phyloP scores from a whole-genome alignment of 2,113 vertebrate genomes.

The Limanda limanda region DNA sequence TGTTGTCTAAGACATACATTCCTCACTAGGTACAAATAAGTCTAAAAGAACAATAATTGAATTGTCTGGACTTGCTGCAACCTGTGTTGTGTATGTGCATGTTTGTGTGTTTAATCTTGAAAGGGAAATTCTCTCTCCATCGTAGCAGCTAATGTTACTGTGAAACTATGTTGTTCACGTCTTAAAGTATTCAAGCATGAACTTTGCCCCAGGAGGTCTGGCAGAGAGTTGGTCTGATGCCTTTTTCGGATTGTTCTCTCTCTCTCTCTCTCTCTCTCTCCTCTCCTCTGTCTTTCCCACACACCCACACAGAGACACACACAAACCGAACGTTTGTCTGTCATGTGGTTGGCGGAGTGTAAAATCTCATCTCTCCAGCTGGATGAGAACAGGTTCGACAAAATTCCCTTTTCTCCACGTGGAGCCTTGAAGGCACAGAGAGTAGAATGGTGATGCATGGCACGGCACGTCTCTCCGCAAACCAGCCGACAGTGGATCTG shows the following conservation, averaged over 20 bases:
- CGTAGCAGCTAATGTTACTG: constrained; percentile 81
- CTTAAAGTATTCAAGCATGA: constrained; percentile 85
- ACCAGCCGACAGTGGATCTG: constrained; percentile 53
- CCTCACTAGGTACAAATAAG: constrained; percentile 44
- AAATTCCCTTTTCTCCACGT: constrained; percentile 73
- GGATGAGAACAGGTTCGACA: constrained; percentile 79
- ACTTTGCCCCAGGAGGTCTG: constrained; percentile 85
- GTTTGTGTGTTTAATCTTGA: constrained; percentile 77
- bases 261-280: constrained; percentile 61
- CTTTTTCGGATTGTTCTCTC: constrained; percentile 70
- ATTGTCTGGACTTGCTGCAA: constrained; percentile 78
- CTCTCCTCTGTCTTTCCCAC: constrained; percentile 51
- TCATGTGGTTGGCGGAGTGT: constrained; percentile 71
- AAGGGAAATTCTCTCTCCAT: constrained; percentile 79
- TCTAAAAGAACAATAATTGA: constrained; percentile 69
- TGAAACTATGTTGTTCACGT: constrained; percentile 78
- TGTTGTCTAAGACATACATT: constrained; percentile 48
- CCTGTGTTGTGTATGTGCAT: constrained; percentile 71
- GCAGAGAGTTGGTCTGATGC: constrained; percentile 78
- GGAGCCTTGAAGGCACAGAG: constrained; percentile 70
- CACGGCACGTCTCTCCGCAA: constrained; percentile 62
- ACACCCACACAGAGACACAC: constrained; percentile 34
- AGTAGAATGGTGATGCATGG: constrained; percentile 69
- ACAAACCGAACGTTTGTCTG: constrained; percentile 59
- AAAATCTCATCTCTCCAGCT: constrained; percentile 74